These are phyloP conservation scores for Pomacea maculata DNA, from an alignment of 1,140 invertebrate genomes.

Conservation along the genomic window DNA sequence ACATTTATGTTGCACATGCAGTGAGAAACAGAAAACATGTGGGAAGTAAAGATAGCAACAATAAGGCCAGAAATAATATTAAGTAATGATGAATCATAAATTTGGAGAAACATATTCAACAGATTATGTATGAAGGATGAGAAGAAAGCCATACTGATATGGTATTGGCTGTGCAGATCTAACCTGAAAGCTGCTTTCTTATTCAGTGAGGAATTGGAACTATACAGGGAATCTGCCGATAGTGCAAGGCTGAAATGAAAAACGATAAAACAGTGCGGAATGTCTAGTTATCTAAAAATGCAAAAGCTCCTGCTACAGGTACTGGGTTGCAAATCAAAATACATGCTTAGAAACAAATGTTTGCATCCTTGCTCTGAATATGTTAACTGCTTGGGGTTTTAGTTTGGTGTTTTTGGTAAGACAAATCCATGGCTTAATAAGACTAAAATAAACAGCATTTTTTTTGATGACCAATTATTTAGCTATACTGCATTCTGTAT, in stretches of 20 bases:
- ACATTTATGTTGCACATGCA: too few relatives aligned
- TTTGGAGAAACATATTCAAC: background rate
- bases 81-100: background rate
- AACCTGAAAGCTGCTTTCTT: constrained; percentile 41
- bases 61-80: constrained; percentile 3
- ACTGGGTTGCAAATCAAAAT: background rate
- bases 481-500: too few relatives aligned
- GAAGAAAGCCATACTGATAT: constrained; percentile 9
- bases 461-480: too few relatives aligned
- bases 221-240: constrained; percentile 54
- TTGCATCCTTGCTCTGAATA: background rate
- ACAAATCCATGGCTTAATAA: too few relatives aligned
- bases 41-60: background rate
- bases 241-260: constrained; percentile 46
- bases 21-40: too few relatives aligned
- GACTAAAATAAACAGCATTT: too few relatives aligned
- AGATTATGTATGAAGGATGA: constrained; percentile 10
- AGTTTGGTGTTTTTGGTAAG: background rate
- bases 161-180: background rate
- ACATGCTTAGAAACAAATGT: background rate
- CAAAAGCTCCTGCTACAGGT: background rate
- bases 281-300: too few relatives aligned
- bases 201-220: constrained; percentile 56
- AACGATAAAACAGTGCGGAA: too few relatives aligned
- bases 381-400: background rate